A percentile compares a stretch with the other conserved stretches of the same genome.
Conservation (phyloP, 1,140 invertebrate species). For the Drosophila chauvacae region DNA sequence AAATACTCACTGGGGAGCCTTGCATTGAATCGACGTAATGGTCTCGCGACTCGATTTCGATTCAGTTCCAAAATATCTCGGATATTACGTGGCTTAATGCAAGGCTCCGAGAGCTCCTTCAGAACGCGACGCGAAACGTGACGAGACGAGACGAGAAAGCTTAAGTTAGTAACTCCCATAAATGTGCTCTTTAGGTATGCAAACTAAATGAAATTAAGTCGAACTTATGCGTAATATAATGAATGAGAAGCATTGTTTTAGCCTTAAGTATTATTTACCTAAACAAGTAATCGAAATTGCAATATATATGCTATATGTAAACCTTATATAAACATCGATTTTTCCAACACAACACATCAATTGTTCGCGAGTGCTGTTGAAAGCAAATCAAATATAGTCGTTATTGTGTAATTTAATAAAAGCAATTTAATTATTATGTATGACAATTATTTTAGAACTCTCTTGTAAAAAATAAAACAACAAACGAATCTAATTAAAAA, state of each 20-base stretch:
- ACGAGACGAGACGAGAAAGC: slow-evolving; percentile 21
- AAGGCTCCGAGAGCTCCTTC: slow-evolving; percentile 60
- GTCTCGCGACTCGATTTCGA: slow-evolving; percentile 18
- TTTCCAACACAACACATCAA: slow-evolving; percentile 28
- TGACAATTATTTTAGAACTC: slow-evolving; percentile 69
- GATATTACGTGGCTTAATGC: slow-evolving; percentile 81
- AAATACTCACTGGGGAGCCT: slow-evolving; percentile 63
- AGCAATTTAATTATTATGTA: slow-evolving; percentile 67
- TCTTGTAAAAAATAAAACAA: slow-evolving; percentile 70
- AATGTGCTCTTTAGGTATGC: slow-evolving; percentile 76
- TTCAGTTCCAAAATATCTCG: slow-evolving; percentile 29
- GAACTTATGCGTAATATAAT: slow-evolving; percentile 73
- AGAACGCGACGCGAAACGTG: slow-evolving; percentile 18
- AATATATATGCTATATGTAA: slow-evolving; percentile 48
- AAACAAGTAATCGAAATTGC: slow-evolving; percentile 56
- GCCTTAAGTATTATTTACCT: slow-evolving; percentile 81
- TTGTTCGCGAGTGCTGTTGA: slow-evolving; percentile 71
- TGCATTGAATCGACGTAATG: slow-evolving; percentile 83
- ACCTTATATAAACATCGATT: slow-evolving; percentile 36
- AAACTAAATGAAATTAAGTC: slow-evolving; percentile 81
- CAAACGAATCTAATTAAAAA: slow-evolving; percentile 55
- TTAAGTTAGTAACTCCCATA: slow-evolving; percentile 56
- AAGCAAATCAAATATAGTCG: slow-evolving; percentile 82
- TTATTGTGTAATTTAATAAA: slow-evolving; percentile 79
- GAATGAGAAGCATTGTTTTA: slow-evolving; percentile 71